phyloP scores from a whole-genome alignment of 2,113 vertebrate genomes.

The Cairina moschata region DNA sequence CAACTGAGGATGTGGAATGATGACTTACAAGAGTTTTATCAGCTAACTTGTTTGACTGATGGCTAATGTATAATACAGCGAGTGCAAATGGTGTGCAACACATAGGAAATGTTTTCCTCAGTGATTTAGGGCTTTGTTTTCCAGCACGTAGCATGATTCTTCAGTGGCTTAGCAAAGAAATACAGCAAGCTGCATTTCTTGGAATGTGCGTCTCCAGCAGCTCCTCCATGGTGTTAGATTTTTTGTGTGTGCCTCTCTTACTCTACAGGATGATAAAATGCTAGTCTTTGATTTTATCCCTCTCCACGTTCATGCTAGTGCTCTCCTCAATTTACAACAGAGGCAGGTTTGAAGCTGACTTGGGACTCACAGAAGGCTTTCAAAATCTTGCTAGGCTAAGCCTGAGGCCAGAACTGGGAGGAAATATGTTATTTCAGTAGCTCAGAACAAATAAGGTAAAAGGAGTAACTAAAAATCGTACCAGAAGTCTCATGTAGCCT shows the following conservation, averaged over 20 bases:
- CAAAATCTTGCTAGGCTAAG: background rate
- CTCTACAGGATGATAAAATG: background rate
- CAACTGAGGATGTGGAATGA: background rate
- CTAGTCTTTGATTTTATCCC: background rate
- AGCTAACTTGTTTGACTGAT: background rate
- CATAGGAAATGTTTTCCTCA: background rate
- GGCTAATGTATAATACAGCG: background rate
- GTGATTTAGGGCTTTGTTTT: background rate
- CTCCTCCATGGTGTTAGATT: background rate
- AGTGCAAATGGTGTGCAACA: background rate
- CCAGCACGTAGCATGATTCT: background rate
- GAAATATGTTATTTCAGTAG: background rate
- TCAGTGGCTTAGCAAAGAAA: background rate
- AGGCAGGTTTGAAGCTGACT: background rate
- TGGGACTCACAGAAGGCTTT: background rate
- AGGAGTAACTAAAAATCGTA: background rate
- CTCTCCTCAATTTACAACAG: background rate
- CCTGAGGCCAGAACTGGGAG: background rate
- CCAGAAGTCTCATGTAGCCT: background rate
- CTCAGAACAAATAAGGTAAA: background rate
- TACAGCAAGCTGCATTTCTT: background rate
- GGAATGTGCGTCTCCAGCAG: rapidly evolving
- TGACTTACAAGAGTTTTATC: background rate
- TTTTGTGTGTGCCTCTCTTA: background rate
- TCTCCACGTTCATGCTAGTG: background rate